phyloP scores from a whole-genome alignment of 2,113 vertebrate species.

The Cathartes aura region DNA sequence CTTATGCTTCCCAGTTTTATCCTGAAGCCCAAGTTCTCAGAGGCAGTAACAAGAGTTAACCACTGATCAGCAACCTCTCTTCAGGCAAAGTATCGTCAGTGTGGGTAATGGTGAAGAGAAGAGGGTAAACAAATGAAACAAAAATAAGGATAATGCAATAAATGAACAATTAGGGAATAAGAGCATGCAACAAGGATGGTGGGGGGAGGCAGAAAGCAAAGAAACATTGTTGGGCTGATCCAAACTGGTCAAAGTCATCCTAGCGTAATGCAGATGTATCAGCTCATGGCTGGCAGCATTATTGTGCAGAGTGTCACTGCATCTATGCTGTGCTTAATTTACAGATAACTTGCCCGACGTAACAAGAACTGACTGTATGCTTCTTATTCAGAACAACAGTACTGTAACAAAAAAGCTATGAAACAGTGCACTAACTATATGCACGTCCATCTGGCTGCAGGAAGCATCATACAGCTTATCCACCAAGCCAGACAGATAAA shows the following conservation, averaged over 20 bases:
- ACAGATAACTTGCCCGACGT: neutral
- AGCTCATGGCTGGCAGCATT: neutral
- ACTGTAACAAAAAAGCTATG: neutral
- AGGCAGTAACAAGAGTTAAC: neutral
- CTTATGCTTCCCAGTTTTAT: neutral
- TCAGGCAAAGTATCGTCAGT: rapidly evolving
- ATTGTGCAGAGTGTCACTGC: neutral
- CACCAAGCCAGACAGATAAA: neutral
- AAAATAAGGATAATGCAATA: neutral
- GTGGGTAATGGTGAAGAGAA: neutral
- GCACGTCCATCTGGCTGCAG: neutral
- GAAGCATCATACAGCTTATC: neutral
- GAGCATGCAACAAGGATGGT: neutral
- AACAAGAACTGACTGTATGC: neutral
- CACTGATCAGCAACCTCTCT: neutral
- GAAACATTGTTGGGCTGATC: neutral
- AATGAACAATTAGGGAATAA: neutral
- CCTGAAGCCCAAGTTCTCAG: neutral
- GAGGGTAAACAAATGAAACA: neutral
- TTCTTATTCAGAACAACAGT: neutral
- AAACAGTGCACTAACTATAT: neutral
- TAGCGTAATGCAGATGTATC: neutral
- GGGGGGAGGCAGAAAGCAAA: neutral
- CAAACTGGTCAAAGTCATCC: neutral
- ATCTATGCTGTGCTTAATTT: neutral